These are phyloP conservation scores for Synchiropus splendidus DNA, from an alignment of 2,113 vertebrate genomes.

Conservation along the genomic window DNA sequence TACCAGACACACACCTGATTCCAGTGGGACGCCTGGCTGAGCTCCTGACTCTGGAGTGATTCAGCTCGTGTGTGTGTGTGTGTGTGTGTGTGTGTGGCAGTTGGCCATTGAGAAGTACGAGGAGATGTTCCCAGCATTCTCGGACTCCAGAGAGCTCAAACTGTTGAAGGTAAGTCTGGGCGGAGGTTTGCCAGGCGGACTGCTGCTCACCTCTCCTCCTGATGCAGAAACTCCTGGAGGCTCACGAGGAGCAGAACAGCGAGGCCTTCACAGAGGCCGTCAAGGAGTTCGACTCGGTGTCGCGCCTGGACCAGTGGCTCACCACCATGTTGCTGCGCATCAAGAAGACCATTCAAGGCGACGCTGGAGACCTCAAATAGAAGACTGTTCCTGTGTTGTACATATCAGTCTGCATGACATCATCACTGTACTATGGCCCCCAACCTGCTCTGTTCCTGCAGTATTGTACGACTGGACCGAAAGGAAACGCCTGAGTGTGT, in stretches of 20 bases:
- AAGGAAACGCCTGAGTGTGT: too few species aligned
- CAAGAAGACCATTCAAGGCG: constrained; percentile 91
- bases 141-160: constrained; percentile 86
- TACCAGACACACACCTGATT: constrained; percentile 31
- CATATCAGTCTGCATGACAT: constrained; percentile 59
- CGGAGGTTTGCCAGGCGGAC: too few species aligned
- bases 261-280: constrained; percentile 96
- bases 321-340: constrained; percentile 97
- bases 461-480: constrained; percentile 39
- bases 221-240: constrained; percentile 90
- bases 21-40: too few species aligned
- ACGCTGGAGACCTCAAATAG: constrained; percentile 88
- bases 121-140: constrained; percentile 86
- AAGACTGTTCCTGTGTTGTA: constrained; percentile 25
- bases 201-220: too few species aligned
- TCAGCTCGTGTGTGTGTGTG: not conserved
- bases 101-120: constrained; percentile 86
- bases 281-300: constrained; percentile 91
- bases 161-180: constrained; percentile 75
- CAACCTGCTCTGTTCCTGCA: constrained; percentile 9
- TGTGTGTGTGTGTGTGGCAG: constrained; percentile 49
- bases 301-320: constrained; percentile 91
- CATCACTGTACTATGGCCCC: constrained; percentile 29
- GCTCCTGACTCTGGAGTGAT: too few species aligned
- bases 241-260: constrained; percentile 94